Percentiles rank a stretch among this genome's conserved stretches.
Evolutionary conservation across 2,797 vertebrate species (phyloP).

Genomic region (Intellagama lesueurii): DNA sequence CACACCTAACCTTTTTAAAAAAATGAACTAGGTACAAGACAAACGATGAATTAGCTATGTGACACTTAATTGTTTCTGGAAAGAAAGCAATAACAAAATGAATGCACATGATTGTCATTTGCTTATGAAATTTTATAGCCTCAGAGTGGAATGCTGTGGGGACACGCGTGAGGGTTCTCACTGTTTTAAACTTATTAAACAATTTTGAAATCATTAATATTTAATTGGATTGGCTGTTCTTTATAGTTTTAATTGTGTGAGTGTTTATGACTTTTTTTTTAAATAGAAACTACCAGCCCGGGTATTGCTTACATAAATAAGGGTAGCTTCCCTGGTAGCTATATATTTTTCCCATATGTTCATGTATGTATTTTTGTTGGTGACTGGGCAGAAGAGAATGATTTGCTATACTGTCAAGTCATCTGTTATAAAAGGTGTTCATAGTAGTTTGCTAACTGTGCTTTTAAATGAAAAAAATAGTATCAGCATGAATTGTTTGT

Average conservation of each 20-base stretch:
- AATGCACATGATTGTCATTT: constrained; percentile 73
- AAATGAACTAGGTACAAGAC: constrained; percentile 49
- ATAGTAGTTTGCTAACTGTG: constrained; percentile 64
- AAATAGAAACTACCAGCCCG: constrained; percentile 69
- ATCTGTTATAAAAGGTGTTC: constrained; percentile 72
- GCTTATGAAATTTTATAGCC: constrained; percentile 78
- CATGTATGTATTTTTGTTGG: constrained; percentile 8
- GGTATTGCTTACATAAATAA: constrained; percentile 70
- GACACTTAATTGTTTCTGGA: constrained; percentile 63
- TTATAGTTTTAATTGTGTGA: constrained; percentile 79
- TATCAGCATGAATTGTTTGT: constrained; percentile 60
- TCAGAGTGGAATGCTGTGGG: constrained; percentile 60
- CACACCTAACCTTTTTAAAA: constrained; percentile 18
- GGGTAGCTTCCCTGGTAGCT: constrained; percentile 49
- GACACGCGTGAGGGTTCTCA: constrained; percentile 80
- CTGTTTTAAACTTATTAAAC: constrained; percentile 84
- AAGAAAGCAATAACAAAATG: constrained; percentile 65
- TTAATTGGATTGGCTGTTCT: constrained; percentile 79
- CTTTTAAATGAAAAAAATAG: constrained; percentile 76
- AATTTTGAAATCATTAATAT: constrained; percentile 87
- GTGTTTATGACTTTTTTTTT: constrained; percentile 61
- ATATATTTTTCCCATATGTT: constrained; percentile 53
- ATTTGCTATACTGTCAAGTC: constrained; percentile 53
- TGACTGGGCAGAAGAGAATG: constrained; percentile 20
- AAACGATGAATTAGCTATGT: constrained; percentile 50